Percentiles rank a stretch among this genome's conserved stretches.
These are phyloP conservation scores for Nesidiocoris tenuis DNA, from an alignment of 2,888 invertebrate genomes.

Conservation along the genomic window DNA sequence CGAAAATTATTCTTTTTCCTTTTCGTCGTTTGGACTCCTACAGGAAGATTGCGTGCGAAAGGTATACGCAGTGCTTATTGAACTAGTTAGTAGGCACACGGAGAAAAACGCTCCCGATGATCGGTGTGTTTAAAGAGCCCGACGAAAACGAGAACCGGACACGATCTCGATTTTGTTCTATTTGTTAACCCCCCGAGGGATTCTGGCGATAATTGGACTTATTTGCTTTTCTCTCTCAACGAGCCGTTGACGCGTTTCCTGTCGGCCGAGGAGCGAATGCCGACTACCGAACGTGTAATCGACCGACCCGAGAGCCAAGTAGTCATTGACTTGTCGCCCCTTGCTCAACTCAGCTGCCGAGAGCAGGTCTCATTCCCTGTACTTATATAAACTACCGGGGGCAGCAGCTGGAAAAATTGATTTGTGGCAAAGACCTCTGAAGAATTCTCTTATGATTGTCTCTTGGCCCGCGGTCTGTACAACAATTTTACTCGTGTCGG, in stretches of 20 bases:
- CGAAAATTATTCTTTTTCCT: conserved; percentile 1
- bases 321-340: background rate
- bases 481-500: too few species aligned
- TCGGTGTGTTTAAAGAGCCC: conserved; percentile 20
- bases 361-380: background rate
- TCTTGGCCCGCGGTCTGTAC: too few species aligned
- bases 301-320: background rate
- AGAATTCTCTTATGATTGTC: too few species aligned
- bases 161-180: conserved; percentile 16
- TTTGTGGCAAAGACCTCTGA: background rate
- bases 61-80: conserved; percentile 12
- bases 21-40: background rate
- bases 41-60: conserved; percentile 29
- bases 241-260: conserved; percentile 14
- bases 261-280: too few species aligned
- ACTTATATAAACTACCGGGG: background rate
- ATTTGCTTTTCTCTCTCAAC: conserved; percentile 31
- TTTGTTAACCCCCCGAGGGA: background rate
- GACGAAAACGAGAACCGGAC: conserved; percentile 17
- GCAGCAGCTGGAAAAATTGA: background rate
- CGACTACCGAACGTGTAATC: background rate
- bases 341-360: background rate
- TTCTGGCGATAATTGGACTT: conserved; percentile 18
- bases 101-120: conserved; percentile 17
- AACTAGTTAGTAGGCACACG: conserved; percentile 11